Evolutionary conservation across 2,888 invertebrate genomes (phyloP).

Genomic region (Xestia rhomboidea): DNA sequence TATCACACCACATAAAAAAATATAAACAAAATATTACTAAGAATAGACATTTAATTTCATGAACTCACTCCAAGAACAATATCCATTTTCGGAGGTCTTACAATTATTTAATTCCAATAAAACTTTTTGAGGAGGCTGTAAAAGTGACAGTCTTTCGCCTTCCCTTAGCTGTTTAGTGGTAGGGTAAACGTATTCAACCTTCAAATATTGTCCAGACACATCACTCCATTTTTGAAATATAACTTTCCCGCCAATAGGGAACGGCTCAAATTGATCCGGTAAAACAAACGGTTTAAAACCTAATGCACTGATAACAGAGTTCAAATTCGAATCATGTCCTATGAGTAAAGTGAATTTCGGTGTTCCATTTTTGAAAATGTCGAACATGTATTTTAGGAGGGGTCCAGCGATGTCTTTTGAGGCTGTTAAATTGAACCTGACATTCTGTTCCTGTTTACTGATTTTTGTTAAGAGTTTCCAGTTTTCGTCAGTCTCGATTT

Average conservation of each 20-base stretch:
- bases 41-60: conserved; percentile 48
- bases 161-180: conserved; percentile 75
- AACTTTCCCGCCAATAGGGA: conserved; percentile 83
- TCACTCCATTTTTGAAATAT: conserved; percentile 84
- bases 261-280: conserved; percentile 77
- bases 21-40: conserved; percentile 12
- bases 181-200: conserved; percentile 81
- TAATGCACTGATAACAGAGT: conserved; percentile 73
- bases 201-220: conserved; percentile 70
- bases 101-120: conserved; percentile 75
- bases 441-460: conserved; percentile 75
- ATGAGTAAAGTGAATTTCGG: conserved; percentile 76
- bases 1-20: not conserved
- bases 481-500: conserved; percentile 71
- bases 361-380: conserved; percentile 66
- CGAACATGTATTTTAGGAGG: conserved; percentile 75
- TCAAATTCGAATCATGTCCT: conserved; percentile 84
- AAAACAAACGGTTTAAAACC: conserved; percentile 74
- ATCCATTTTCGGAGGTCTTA: conserved; percentile 70
- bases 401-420: conserved; percentile 75
- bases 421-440: conserved; percentile 77
- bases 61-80: conserved; percentile 76
- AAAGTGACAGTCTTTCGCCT: conserved; percentile 66
- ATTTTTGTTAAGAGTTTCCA: conserved; percentile 77
- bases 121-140: conserved; percentile 74